Conservation (phyloP, 2,797 vertebrate species). For the Zonotrichia albicollis region DNA sequence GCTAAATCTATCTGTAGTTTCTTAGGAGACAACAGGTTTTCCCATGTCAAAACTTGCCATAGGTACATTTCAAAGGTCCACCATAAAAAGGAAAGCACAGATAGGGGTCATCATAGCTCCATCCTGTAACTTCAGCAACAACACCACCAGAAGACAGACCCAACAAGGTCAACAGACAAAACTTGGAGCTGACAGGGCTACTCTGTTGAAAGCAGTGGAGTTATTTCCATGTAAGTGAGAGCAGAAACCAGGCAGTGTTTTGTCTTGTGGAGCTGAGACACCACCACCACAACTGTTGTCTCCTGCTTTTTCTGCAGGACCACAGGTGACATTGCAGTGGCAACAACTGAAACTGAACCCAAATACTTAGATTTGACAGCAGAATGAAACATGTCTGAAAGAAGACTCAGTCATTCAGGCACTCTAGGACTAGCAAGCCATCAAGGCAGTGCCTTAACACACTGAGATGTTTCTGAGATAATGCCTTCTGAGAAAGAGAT, state of each 20-base stretch:
- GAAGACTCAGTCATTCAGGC: not conserved
- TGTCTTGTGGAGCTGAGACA: not conserved
- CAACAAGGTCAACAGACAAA: not conserved
- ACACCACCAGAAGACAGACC: not conserved
- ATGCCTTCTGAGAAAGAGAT: constrained; percentile 35
- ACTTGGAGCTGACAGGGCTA: not conserved
- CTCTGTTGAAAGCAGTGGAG: not conserved
- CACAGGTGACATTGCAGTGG: not conserved
- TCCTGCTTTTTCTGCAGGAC: not conserved
- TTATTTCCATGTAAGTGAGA: not conserved
- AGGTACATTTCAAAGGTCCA: not conserved
- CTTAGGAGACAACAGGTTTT: not conserved
- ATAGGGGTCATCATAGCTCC: not conserved
- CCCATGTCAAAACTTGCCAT: not conserved
- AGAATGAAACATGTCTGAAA: not conserved
- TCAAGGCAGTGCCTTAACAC: not conserved
- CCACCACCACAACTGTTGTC: not conserved
- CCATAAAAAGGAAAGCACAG: not conserved
- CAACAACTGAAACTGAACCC: not conserved
- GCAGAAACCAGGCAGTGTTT: not conserved
- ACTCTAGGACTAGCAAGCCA: not conserved
- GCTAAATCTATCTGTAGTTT: not conserved
- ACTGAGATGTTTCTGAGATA: not conserved
- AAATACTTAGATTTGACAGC: not conserved
- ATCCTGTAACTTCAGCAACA: not conserved